phyloP scores from a whole-genome alignment of 2,113 vertebrate genomes.

The Rhipidura dahli region DNA sequence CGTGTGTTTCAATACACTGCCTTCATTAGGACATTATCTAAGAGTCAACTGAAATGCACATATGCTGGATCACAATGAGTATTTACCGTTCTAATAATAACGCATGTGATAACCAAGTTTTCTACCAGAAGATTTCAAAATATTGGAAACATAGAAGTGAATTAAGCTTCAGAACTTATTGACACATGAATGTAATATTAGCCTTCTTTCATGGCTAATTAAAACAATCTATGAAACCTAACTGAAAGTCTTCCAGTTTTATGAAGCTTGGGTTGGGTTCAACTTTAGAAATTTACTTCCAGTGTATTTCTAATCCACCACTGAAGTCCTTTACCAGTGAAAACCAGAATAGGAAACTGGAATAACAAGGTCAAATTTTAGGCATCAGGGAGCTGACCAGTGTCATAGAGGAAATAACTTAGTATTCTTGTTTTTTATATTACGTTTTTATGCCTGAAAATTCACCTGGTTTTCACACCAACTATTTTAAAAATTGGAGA shows the following conservation, averaged over 20 bases:
- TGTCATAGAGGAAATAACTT: not conserved
- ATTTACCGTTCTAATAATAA: not conserved
- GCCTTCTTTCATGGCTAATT: not conserved
- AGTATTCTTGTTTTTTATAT: not conserved
- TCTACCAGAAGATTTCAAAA: not conserved
- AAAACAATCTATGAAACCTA: not conserved
- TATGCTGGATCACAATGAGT: not conserved
- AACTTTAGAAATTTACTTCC: not conserved
- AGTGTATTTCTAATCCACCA: not conserved
- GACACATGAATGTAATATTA: not conserved
- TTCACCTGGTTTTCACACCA: not conserved
- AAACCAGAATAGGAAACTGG: not conserved
- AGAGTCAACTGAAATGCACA: not conserved
- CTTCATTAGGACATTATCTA: not conserved
- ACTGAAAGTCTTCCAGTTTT: not conserved
- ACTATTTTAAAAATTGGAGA: not conserved
- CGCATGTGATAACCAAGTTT: not conserved
- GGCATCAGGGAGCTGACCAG: not conserved
- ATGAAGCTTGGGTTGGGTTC: not conserved
- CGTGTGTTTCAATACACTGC: not conserved
- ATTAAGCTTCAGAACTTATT: not conserved
- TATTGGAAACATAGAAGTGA: not conserved
- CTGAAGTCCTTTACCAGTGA: not conserved
- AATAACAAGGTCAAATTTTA: not conserved
- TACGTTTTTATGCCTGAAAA: not conserved